Percentiles rank a stretch among this genome's conserved stretches.
phyloP scores from a whole-genome alignment of 2,797 vertebrate genomes.

The Phaenicophaeus curvirostris region DNA sequence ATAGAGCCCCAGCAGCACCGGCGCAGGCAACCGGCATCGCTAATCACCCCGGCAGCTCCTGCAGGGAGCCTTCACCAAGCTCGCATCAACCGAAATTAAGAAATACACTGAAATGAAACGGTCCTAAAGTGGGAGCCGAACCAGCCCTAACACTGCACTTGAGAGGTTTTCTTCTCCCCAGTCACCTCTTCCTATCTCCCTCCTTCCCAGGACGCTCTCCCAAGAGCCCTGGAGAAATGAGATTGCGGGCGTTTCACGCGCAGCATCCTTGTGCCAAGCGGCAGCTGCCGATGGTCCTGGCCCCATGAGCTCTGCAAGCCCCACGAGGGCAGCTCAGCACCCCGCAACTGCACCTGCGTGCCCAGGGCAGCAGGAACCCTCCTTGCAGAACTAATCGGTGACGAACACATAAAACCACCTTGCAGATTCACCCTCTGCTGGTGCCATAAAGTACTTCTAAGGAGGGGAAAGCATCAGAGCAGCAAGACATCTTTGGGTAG shows the following conservation, averaged over 20 bases:
- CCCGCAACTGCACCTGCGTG: not conserved
- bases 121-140: not conserved
- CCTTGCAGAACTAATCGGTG: fast-evolving
- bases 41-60: not conserved
- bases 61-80: not conserved
- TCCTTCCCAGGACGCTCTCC: not conserved
- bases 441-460: not conserved
- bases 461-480: not conserved
- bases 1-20: not conserved
- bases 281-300: fast-evolving
- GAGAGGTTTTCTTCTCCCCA: not conserved
- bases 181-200: not conserved
- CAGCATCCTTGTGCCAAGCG: not conserved
- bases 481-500: not conserved
- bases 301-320: fast-evolving
- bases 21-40: not conserved
- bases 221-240: not conserved
- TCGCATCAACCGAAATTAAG: not conserved
- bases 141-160: not conserved
- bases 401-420: fast-evolving
- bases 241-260: not conserved
- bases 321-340: not conserved
- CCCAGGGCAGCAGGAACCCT: not conserved
- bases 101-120: not conserved
- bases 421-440: no score